phyloP scores from a whole-genome alignment of 2,888 invertebrate genomes.

The Plebejus argus region DNA sequence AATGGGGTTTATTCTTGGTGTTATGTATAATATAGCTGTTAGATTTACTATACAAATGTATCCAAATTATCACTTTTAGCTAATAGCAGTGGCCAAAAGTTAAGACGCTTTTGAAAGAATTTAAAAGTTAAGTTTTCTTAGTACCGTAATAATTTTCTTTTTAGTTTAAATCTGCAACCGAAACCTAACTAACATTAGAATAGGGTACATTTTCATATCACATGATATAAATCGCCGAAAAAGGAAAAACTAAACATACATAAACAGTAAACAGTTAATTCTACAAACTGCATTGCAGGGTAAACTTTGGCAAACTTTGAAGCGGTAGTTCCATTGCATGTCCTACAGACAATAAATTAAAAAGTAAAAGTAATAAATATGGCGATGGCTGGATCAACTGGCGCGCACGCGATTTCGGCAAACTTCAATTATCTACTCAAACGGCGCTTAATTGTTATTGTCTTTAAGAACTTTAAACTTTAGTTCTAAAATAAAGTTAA shows the following conservation, averaged over 20 bases:
- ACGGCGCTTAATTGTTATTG: conserved; percentile 41
- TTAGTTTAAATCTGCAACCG: too few relatives aligned
- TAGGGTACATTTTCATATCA: neutral
- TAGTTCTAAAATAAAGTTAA: conserved; percentile 16
- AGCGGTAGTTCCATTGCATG: conserved; percentile 43
- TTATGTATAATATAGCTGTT: too few relatives aligned
- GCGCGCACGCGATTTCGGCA: conserved; percentile 45
- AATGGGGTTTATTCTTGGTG: too few relatives aligned
- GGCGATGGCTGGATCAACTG: conserved; percentile 47
- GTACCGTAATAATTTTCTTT: too few relatives aligned
- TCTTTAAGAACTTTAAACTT: conserved; percentile 23
- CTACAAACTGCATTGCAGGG: conserved; percentile 44
- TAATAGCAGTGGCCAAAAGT: too few relatives aligned
- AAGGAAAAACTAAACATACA: conserved; percentile 1
- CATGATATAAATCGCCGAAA: neutral
- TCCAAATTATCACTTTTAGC: too few relatives aligned
- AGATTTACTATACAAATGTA: too few relatives aligned
- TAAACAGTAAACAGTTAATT: conserved; percentile 17
- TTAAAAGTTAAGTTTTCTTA: neutral
- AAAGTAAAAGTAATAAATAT: conserved; percentile 51
- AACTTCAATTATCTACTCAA: conserved; percentile 45
- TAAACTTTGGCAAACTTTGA: conserved; percentile 42
- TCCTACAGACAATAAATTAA: conserved; percentile 46
- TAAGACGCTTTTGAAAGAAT: too few relatives aligned
- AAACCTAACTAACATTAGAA: too few relatives aligned